These are phyloP conservation scores for Megaceryle alcyon DNA, from an alignment of 2,797 vertebrate genomes.

Conservation along the genomic window DNA sequence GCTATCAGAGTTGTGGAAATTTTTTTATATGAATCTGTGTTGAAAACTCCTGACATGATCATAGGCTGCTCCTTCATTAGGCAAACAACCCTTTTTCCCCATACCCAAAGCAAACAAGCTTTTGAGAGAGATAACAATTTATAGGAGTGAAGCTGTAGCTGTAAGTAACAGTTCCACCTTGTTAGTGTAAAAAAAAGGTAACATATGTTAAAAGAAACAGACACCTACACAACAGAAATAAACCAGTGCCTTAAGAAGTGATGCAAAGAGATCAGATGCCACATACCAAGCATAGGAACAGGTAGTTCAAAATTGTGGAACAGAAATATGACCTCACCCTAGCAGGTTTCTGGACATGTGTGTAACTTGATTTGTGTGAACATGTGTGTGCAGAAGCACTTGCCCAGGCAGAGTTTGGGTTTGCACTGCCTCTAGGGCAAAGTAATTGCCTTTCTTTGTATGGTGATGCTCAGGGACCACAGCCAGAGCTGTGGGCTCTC, in stretches of 20 bases:
- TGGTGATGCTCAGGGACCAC: neutral
- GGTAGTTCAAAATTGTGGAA: neutral
- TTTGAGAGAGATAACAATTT: neutral
- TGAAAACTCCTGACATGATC: neutral
- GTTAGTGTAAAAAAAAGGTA: neutral
- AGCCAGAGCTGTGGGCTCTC: neutral
- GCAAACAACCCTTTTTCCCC: neutral
- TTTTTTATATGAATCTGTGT: neutral
- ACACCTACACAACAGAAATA: neutral
- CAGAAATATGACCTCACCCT: neutral
- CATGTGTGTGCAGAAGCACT: accelerated
- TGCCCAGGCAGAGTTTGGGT: neutral
- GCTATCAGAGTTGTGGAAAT: neutral
- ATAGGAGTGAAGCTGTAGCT: neutral
- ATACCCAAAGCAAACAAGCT: neutral
- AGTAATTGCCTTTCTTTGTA: neutral
- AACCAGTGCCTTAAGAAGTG: neutral
- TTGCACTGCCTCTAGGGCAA: neutral
- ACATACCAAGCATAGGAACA: neutral
- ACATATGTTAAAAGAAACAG: neutral
- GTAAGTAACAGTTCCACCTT: neutral
- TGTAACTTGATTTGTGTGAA: neutral
- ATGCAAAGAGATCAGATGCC: neutral
- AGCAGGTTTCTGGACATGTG: neutral
- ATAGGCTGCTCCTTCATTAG: neutral